Evolutionary conservation across 2,888 invertebrate species (phyloP).

Genomic region (Merodon equestris): DNA sequence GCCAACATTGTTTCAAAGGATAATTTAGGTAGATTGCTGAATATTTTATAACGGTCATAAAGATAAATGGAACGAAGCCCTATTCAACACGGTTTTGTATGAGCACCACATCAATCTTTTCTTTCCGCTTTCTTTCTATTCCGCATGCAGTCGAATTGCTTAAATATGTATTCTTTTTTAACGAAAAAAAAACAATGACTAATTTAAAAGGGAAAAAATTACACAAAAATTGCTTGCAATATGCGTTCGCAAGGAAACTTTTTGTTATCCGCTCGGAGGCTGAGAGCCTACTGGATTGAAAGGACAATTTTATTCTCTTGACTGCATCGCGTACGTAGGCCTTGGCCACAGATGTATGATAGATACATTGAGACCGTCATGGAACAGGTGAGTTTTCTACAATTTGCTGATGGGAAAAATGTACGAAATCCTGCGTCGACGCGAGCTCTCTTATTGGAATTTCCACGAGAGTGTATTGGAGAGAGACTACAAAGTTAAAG

Average conservation of each 20-base stretch:
- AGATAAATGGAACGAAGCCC: background rate
- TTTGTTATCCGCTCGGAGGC: slow-evolving; percentile 79
- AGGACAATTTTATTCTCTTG: slow-evolving; percentile 70
- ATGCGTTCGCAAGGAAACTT: slow-evolving; percentile 68
- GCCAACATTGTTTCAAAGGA: slow-evolving; percentile 29
- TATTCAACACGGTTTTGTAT: background rate
- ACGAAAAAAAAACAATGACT: background rate
- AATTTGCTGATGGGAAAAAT: slow-evolving; percentile 49
- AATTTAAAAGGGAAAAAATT: background rate
- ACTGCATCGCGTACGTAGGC: slow-evolving; percentile 52
- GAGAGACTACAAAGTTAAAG: slow-evolving; percentile 2
- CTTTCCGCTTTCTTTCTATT: slow-evolving; percentile 13
- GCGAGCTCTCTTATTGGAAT: slow-evolving; percentile 54
- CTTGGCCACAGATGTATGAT: slow-evolving; percentile 47
- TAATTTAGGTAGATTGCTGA: slow-evolving; percentile 26
- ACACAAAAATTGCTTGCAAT: slow-evolving; percentile 49
- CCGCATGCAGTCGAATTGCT: background rate
- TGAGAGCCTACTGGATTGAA: slow-evolving; percentile 78
- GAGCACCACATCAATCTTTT: background rate
- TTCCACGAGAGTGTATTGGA: slow-evolving; percentile 36
- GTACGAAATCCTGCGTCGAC: slow-evolving; percentile 37
- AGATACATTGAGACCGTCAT: slow-evolving; percentile 57
- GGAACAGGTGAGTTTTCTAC: slow-evolving; percentile 63
- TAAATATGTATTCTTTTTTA: background rate
- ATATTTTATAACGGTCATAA: slow-evolving; percentile 53